Evolutionary conservation across 2,888 invertebrate species (phyloP), one percentile per base, ranked within the genome.

Genomic region (Xylota sylvarum): DNA sequence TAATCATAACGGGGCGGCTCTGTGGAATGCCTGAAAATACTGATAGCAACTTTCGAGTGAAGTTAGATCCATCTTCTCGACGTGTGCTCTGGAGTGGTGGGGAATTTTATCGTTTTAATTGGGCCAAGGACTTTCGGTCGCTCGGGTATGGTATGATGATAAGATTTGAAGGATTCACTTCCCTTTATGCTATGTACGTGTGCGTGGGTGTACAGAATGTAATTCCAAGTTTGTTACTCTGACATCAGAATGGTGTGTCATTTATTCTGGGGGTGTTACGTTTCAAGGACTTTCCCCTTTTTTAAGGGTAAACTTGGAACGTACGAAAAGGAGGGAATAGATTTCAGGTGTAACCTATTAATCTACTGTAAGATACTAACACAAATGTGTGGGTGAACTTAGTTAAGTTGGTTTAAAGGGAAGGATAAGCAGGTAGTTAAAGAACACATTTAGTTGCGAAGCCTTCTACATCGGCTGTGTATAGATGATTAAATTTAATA

Each of bases 71-170:
- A 65, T 65, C 10, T 14, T 27, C 37, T 55, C 14, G 35, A 17
- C 17, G 46, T 7, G 46, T 46, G 19, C 27, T 58, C 58, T 52
- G 67, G 55, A 62, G 56, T 56, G 46, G 50, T 58, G 50, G 32
- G 64, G 48, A 81, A 81, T 77, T 70, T 85, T 81, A 85, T 85
- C 84, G 60, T 72, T 81, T 81, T 85, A 85, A 85, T 85, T 81
- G 81, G 85, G 85, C 80, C 85, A 85, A 85, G 76, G 80, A 85
- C 77, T 76, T 67, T 60, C 52, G 43, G 56, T 64, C 43, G 46
- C 37, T 62, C 48, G 72, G 72, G 43, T 23, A 37, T 67, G 83
- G 52, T 12, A 72, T 37, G 37, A 65, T 48, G 84, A 77, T 80
- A 85, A 81, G 72, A 72, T 85, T 70, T 80, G 19, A 76, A 74